Percentiles rank a stretch among this genome's conserved stretches.
These are phyloP conservation scores for Lingula anatina DNA, from an alignment of 2,888 invertebrate genomes.

Conservation along the genomic window DNA sequence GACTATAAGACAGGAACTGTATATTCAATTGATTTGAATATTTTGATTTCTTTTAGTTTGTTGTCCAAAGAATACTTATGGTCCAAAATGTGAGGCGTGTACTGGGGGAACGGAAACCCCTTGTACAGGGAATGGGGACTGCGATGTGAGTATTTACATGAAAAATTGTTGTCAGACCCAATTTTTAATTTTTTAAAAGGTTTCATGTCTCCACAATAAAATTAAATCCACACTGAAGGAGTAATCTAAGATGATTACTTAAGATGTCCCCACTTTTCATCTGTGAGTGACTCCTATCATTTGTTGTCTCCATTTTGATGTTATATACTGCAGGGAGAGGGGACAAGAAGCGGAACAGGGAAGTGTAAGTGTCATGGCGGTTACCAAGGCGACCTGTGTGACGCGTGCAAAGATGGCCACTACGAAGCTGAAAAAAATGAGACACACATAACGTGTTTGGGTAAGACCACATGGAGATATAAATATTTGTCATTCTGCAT, in stretches of 20 bases:
- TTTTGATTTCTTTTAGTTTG: slow-evolving; percentile 58
- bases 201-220: no score
- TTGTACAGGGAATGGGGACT: slow-evolving; percentile 79
- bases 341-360: slow-evolving; percentile 89
- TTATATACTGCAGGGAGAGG: slow-evolving; percentile 68
- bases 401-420: slow-evolving; percentile 72
- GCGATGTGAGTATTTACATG: slow-evolving; percentile 55
- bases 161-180: slow-evolving; percentile 5
- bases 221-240: no score
- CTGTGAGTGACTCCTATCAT: not conserved
- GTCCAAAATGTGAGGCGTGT: slow-evolving; percentile 76
- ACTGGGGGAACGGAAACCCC: slow-evolving; percentile 67
- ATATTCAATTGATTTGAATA: not conserved
- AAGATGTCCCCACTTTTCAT: not conserved
- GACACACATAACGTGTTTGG: slow-evolving; percentile 60
- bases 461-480: slow-evolving; percentile 54
- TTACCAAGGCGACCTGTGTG: slow-evolving; percentile 73
- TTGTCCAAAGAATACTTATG: slow-evolving; percentile 80
- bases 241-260: not conserved
- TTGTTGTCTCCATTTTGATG: no score
- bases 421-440: slow-evolving; percentile 33
- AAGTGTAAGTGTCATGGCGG: slow-evolving; percentile 80
- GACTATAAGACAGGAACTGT: no score
- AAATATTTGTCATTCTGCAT: no score
- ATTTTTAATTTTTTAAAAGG: not conserved